A percentile compares a stretch with the other conserved stretches of the same genome.
phyloP scores from a whole-genome alignment of 2,888 invertebrate genomes.

The Drosophila aldrichi region DNA sequence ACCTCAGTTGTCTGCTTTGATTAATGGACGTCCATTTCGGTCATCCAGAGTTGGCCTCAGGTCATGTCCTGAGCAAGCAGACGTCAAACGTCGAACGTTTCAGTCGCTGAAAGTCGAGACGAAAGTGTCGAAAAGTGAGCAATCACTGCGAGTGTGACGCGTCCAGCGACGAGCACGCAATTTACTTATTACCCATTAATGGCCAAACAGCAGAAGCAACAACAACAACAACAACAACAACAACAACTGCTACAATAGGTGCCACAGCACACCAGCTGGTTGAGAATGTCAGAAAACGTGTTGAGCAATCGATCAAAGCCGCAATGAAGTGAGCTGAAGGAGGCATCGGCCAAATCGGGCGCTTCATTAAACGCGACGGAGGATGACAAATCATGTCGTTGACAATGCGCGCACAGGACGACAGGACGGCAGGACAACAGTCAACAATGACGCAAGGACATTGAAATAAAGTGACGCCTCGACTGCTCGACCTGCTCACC shows the following conservation, averaged over 20 bases:
- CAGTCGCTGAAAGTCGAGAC: slow-evolving; percentile 27
- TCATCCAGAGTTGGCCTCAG: slow-evolving; percentile 34
- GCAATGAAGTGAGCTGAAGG: slow-evolving; percentile 27
- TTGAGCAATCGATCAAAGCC: slow-evolving; percentile 81
- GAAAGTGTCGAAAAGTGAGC: slow-evolving; percentile 79
- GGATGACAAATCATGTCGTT: slow-evolving; percentile 79
- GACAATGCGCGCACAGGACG: slow-evolving; percentile 63
- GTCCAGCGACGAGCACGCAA: slow-evolving; percentile 76
- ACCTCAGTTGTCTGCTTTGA: slow-evolving; percentile 58
- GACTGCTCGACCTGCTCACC: slow-evolving; percentile 16
- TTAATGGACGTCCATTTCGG: slow-evolving; percentile 62
- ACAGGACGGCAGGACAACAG: slow-evolving; percentile 34
- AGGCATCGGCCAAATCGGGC: slow-evolving; percentile 46
- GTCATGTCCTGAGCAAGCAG: slow-evolving; percentile 39
- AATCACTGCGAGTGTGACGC: slow-evolving; percentile 76
- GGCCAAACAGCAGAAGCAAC: slow-evolving; percentile 53
- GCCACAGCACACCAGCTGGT: slow-evolving; percentile 22
- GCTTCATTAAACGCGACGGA: slow-evolving; percentile 62
- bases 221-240: slow-evolving; percentile 25
- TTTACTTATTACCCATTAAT: slow-evolving; percentile 83
- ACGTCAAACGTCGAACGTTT: slow-evolving; percentile 50
- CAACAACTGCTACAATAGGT: slow-evolving; percentile 12
- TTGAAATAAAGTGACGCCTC: slow-evolving; percentile 47
- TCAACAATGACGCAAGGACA: slow-evolving; percentile 67
- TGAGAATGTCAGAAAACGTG: slow-evolving; percentile 51